A percentile compares a stretch with the other conserved stretches of the same genome.
Evolutionary conservation across 2,888 invertebrate species (phyloP).

Genomic region (Gisinianus flammeolus): DNA sequence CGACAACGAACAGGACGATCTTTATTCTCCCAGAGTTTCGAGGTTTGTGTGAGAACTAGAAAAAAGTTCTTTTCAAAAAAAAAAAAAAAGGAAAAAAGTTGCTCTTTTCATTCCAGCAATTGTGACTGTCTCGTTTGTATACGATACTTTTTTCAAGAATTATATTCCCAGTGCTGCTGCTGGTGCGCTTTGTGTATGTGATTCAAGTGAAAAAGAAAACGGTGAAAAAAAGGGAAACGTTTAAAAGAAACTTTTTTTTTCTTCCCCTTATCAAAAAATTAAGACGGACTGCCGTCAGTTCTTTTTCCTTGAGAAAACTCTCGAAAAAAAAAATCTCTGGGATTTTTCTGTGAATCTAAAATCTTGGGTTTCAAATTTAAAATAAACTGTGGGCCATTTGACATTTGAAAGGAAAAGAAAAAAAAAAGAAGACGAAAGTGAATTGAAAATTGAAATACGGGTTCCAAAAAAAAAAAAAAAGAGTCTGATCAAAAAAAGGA

Average conservation of each 20-base stretch:
- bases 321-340: not conserved
- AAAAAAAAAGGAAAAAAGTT: not conserved
- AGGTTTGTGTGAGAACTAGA: not conserved
- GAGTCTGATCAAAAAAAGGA: too few relatives aligned
- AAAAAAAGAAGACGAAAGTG: not conserved
- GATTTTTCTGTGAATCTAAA: not conserved
- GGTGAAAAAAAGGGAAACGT: not conserved
- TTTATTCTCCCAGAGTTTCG: not conserved
- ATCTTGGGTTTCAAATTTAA: not conserved
- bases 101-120: not conserved
- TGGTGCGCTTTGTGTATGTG: not conserved
- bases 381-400: not conserved
- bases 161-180: too few relatives aligned
- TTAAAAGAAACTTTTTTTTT: not conserved
- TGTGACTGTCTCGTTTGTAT: not conserved
- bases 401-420: not conserved
- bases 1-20: too few relatives aligned
- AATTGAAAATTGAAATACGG: not conserved
- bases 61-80: not conserved
- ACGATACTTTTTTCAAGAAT: too few relatives aligned
- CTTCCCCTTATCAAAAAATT: slow-evolving; percentile 13
- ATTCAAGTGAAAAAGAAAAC: not conserved
- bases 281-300: too few relatives aligned
- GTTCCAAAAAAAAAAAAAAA: not conserved
- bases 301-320: too few relatives aligned